phyloP scores from a whole-genome alignment of 2,888 invertebrate species.

The Molorchus minor region DNA sequence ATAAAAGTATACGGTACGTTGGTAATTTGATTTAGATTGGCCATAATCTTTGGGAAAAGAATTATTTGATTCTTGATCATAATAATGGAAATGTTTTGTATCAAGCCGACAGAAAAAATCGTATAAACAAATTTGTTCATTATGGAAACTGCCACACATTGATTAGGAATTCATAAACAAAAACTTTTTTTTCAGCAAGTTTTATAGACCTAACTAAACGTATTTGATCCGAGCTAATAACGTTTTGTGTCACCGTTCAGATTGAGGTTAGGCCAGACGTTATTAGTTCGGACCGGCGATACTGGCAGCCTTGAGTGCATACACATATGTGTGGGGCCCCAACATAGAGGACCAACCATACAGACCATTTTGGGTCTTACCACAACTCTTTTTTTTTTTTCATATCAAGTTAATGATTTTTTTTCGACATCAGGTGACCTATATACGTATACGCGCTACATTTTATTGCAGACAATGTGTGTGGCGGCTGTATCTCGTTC shows the following conservation, averaged over 20 bases:
- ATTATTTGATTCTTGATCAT: too few species aligned
- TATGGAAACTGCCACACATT: conserved; percentile 23
- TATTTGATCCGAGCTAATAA: too few species aligned
- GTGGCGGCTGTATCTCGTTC: conserved; percentile 65
- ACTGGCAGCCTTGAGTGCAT: conserved; percentile 63
- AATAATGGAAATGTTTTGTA: too few species aligned
- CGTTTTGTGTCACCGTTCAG: conserved; percentile 17
- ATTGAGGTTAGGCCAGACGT: conserved; percentile 25
- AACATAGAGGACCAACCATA: conserved; percentile 60
- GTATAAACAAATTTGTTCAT: too few species aligned
- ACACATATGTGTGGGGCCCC: conserved; percentile 60
- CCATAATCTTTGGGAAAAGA: conserved; percentile 18
- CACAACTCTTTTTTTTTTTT: conserved; percentile 45
- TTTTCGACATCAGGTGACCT: conserved; percentile 41
- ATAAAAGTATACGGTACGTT: too few species aligned
- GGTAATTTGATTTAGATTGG: too few species aligned
- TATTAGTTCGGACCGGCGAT: conserved; percentile 48
- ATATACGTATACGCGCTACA: conserved; percentile 46
- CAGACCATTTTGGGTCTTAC: conserved; percentile 53
- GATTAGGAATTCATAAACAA: conserved; percentile 29
- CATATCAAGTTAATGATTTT: conserved; percentile 36
- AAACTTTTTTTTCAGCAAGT: too few species aligned
- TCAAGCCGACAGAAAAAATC: too few species aligned
- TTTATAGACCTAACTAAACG: too few species aligned
- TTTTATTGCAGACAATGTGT: conserved; percentile 71